Evolutionary conservation across 1,140 invertebrate species (phyloP).

Genomic region (Myzus persicae): DNA sequence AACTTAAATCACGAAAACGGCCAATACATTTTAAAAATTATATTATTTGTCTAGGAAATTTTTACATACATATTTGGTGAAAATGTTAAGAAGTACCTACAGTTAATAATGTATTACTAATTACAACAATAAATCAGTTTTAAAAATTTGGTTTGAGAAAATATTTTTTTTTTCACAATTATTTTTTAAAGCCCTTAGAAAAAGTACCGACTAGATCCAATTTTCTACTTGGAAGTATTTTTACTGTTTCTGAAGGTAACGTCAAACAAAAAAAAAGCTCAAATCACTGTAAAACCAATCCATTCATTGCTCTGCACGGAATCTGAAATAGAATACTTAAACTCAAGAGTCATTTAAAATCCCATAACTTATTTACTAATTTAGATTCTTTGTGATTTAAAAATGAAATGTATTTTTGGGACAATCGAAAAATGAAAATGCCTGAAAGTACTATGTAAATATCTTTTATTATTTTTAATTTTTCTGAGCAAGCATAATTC

Average conservation of each 20-base stretch:
- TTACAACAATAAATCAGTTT: background rate
- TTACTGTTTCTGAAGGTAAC: background rate
- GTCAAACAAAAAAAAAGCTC: background rate
- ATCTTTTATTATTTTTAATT: background rate
- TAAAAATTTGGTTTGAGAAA: background rate
- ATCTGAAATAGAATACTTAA: background rate
- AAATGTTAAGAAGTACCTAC: no score
- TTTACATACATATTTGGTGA: background rate
- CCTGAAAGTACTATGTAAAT: background rate
- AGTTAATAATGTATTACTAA: background rate
- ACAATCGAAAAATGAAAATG: no score
- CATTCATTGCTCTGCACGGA: background rate
- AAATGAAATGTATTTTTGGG: background rate
- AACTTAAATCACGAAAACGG: background rate
- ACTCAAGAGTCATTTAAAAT: background rate
- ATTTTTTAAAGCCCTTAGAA: background rate
- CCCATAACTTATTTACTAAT: background rate
- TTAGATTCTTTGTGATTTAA: background rate
- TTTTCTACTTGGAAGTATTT: background rate
- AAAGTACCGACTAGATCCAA: background rate
- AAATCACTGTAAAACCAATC: background rate
- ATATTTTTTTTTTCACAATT: background rate
- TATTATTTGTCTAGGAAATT: background rate
- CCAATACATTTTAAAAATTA: background rate
- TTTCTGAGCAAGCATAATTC: background rate